These are phyloP conservation scores for Esox niger DNA, from an alignment of 2,113 vertebrate species.

Conservation along the genomic window DNA sequence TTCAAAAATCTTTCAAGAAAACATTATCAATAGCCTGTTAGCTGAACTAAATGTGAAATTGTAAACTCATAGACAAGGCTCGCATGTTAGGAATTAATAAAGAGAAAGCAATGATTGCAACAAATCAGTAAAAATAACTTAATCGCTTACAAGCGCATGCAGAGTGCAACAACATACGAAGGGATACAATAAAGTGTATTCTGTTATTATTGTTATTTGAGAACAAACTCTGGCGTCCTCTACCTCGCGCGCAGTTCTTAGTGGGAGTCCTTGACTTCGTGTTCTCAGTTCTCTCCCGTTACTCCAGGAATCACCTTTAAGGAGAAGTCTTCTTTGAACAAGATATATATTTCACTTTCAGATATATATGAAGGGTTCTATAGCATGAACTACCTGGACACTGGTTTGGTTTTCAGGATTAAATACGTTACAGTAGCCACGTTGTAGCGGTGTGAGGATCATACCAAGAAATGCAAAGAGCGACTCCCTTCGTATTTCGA, in stretches of 20 bases:
- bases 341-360: neutral
- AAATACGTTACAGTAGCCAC: neutral
- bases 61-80: no score
- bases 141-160: no score
- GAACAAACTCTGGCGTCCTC: neutral
- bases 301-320: neutral
- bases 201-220: neutral
- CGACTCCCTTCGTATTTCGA: neutral
- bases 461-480: neutral
- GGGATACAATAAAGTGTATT: neutral
- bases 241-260: neutral
- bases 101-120: neutral
- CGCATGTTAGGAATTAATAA: neutral
- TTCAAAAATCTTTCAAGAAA: no score
- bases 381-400: neutral
- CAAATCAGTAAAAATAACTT: no score
- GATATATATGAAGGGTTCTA: neutral
- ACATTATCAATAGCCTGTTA: no score
- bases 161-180: neutral
- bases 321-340: neutral
- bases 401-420: no score
- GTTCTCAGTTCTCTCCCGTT: neutral
- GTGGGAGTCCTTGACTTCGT: neutral
- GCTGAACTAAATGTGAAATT: no score
- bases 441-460: neutral